A percentile compares a stretch with the other conserved stretches of the same genome.
phyloP scores from a whole-genome alignment of 2,888 invertebrate species.

The Chromoteleia sp. region DNA sequence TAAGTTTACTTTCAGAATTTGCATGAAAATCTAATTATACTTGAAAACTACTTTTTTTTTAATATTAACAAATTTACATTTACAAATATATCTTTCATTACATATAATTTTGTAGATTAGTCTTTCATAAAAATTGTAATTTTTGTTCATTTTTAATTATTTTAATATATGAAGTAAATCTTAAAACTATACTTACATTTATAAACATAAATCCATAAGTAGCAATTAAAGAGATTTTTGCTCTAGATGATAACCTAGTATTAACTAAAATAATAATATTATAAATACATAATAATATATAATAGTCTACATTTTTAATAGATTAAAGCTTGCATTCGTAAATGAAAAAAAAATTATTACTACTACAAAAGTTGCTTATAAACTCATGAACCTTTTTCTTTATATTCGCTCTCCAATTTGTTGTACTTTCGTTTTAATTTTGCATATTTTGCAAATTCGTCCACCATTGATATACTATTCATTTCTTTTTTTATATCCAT shows the following conservation, averaged over 20 bases:
- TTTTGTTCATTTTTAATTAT: too few species aligned
- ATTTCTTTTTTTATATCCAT: slow-evolving; percentile 79
- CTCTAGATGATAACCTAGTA: slow-evolving; percentile 47
- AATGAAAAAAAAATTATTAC: slow-evolving; percentile 25
- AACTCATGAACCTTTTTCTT: slow-evolving; percentile 76
- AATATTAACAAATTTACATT: too few species aligned
- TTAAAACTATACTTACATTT: slow-evolving; percentile 79
- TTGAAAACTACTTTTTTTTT: too few species aligned
- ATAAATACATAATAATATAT: slow-evolving; percentile 14
- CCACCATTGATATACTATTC: slow-evolving; percentile 80
- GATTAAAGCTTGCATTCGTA: too few species aligned
- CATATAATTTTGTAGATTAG: too few species aligned
- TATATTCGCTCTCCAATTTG: slow-evolving; percentile 78
- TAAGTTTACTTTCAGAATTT: too few species aligned
- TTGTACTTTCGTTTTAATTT: slow-evolving; percentile 82
- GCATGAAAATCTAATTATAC: too few species aligned
- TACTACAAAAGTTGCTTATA: slow-evolving; percentile 4
- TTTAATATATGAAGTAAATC: too few species aligned
- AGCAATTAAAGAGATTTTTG: slow-evolving; percentile 50
- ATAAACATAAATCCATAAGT: slow-evolving; percentile 75
- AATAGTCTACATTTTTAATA: too few species aligned
- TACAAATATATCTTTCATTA: too few species aligned
- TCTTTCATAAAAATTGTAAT: too few species aligned
- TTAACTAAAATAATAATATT: slow-evolving; percentile 55
- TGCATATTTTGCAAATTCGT: slow-evolving; percentile 84